Conservation (phyloP, 64 coral and sea anemone species). For the Pocillopora damicornis region DNA sequence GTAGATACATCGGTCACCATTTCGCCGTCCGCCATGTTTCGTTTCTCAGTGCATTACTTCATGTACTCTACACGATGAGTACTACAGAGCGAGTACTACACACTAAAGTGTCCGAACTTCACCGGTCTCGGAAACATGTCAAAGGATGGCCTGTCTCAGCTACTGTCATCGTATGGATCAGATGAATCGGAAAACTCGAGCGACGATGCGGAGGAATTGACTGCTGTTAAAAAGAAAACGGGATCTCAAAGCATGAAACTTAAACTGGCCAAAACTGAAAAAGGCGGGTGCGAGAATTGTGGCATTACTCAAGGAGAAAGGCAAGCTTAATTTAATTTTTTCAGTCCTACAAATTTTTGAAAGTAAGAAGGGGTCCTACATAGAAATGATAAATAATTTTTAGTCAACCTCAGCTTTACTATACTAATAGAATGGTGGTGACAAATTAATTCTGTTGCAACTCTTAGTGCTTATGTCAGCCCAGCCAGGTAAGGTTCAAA, state of each 20-base stretch:
- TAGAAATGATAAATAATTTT: too few relatives aligned
- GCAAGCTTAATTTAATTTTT: background rate
- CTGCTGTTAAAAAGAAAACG: background rate
- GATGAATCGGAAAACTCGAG: constrained; percentile 18
- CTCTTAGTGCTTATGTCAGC: too few relatives aligned
- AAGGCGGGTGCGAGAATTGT: background rate
- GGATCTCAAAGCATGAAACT: background rate
- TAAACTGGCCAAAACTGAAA: background rate
- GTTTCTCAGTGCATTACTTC: background rate
- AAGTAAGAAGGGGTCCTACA: too few relatives aligned
- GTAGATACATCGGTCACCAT: background rate
- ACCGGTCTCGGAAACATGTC: background rate
- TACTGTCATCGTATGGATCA: constrained; percentile 4
- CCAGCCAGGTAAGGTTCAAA: too few relatives aligned
- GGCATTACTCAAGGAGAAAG: background rate
- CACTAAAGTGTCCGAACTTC: too few relatives aligned
- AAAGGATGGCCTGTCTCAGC: constrained; percentile 6
- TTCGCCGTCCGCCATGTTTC: constrained; percentile 42
- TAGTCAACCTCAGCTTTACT: too few relatives aligned
- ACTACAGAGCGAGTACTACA: too few relatives aligned
- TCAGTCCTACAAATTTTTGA: background rate
- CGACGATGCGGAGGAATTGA: background rate
- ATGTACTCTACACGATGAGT: background rate
- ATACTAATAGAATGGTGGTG: too few relatives aligned
- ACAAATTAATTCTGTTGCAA: too few relatives aligned